Conservation (phyloP, 2,888 invertebrate genomes). For the Esperia sulphurella region DNA sequence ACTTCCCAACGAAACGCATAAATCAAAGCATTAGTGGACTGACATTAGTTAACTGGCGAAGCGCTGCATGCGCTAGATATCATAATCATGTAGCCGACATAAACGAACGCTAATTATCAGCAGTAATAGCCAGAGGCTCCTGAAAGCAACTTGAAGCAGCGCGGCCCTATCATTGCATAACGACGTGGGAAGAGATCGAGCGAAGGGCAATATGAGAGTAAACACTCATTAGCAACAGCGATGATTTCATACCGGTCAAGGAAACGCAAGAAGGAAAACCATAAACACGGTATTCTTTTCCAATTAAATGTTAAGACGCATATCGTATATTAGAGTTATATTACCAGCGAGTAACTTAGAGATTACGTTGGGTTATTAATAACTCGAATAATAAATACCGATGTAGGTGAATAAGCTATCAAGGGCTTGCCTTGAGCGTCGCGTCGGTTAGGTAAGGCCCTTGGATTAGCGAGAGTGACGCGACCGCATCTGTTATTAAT, state of each 20-base stretch:
- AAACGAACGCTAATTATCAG: conserved; percentile 39
- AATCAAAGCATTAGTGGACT: conserved; percentile 53
- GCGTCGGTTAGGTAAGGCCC: conserved; percentile 45
- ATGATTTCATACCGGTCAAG: conserved; percentile 73
- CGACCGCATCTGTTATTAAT: conserved; percentile 29
- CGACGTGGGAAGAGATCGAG: conserved; percentile 39
- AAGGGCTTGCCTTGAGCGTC: conserved; percentile 45
- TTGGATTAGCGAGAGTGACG: conserved; percentile 24
- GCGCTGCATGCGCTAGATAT: conserved; percentile 35
- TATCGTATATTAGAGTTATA: conserved; percentile 5
- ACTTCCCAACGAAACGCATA: conserved; percentile 33
- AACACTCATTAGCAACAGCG: conserved; percentile 51
- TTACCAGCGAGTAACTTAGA: conserved; percentile 24
- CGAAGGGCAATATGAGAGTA: conserved; percentile 58
- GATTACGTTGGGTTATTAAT: conserved; percentile 27
- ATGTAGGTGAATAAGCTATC: conserved; percentile 29
- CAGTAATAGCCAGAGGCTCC: conserved; percentile 22
- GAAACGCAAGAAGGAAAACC: conserved; percentile 54
- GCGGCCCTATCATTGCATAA: conserved; percentile 25
- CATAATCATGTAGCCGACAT: conserved; percentile 42
- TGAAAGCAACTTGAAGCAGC: conserved; percentile 37
- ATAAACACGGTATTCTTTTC: conserved; percentile 29
- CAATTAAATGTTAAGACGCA: conserved; percentile 10
- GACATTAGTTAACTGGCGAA: conserved; percentile 41
- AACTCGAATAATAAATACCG: conserved; percentile 21